Evolutionary conservation across 2,797 vertebrate species (phyloP), one percentile per base, ranked within the genome.

Genomic region (Mionectes olivaceus): DNA sequence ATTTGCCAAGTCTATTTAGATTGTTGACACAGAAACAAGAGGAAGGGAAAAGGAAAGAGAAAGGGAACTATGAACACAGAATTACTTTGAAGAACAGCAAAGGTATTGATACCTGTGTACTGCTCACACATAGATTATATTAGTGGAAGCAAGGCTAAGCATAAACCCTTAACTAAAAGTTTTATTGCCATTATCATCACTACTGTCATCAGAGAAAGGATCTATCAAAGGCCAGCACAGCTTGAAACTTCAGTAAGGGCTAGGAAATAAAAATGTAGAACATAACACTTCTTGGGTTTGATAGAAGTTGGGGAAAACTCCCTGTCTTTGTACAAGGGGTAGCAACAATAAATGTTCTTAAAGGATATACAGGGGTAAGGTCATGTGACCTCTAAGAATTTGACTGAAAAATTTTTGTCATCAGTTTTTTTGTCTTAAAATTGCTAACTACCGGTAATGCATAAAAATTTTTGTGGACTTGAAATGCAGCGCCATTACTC

Each of bases 301-400:
- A 13, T 0, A 11, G 60, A 39, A 35, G 10, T 47, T 52, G 56
- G 18, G 39, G 23, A 64, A 50, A 77, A 41, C 28, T 70, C 6
- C 10, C 52, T 37, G 10, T 4, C 16, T 56, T 14, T 46, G 44
- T 8, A 22, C 28, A 3, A 16, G 12, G n/a, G 15, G 17, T 3
- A 35, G 18, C 46, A 77, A 25, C 2, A 14, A 13, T 2, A 41
- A 46, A 59, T 4, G 17, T 23, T 21, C 24, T 61, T 47, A 63
- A 3, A n/a, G 30, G 9, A 55, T 0, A 16, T 4, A 46, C 1
- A 56, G 11, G 21, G 11, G 5, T 22, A 27, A 44, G 18, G 23
- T 24, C 44, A 10, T 1, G 4, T 0, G 0, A 10, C 13, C 14
- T 53, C 53, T 12, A 22, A 79, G 61, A 69, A 57, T 23, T 25